A percentile compares a stretch with the other conserved stretches of the same genome.
Conservation (phyloP, 1,140 invertebrate genomes). For the Camponotus vicinus region DNA sequence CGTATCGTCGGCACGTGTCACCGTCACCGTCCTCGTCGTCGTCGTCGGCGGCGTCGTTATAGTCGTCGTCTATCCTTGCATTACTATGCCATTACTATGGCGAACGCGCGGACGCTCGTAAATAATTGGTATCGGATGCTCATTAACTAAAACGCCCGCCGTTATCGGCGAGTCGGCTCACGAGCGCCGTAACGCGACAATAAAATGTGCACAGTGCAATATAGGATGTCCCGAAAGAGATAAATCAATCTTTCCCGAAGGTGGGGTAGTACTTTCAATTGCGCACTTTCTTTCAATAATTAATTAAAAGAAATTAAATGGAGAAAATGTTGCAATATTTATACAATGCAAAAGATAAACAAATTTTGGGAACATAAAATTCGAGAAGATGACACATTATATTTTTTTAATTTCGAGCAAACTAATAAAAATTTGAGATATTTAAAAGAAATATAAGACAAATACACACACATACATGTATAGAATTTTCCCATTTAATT, state of each 20-base stretch:
- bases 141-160: constrained; percentile 77
- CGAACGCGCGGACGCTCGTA: constrained; percentile 68
- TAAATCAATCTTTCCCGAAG: background rate
- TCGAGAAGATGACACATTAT: background rate
- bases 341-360: background rate
- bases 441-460: background rate
- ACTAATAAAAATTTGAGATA: background rate
- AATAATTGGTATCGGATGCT: constrained; percentile 80
- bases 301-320: no score
- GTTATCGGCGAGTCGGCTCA: constrained; percentile 53
- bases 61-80: background rate
- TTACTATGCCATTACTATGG: constrained; percentile 62
- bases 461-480: background rate
- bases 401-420: background rate
- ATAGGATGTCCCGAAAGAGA: constrained; percentile 13
- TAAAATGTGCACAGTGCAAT: constrained; percentile 43
- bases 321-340: background rate
- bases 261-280: background rate
- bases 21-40: constrained; percentile 64
- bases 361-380: background rate
- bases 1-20: constrained; percentile 85
- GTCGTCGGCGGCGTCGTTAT: constrained; percentile 58
- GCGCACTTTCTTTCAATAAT: background rate
- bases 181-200: constrained; percentile 33
- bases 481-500: background rate